Conservation (phyloP, 2,113 vertebrate genomes). For the Vombatus ursinus region DNA sequence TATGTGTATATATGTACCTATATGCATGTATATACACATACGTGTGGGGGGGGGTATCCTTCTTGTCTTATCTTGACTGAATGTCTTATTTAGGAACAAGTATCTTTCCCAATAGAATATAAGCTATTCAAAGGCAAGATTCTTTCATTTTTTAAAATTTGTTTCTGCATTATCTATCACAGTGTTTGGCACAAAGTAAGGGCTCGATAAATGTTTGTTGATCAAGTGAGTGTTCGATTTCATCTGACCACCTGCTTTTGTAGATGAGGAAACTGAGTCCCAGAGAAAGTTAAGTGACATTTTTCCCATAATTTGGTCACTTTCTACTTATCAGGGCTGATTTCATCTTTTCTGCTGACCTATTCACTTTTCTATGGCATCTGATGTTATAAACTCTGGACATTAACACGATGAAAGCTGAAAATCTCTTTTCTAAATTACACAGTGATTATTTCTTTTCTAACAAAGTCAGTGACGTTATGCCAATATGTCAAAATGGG, state of each 20-base stretch:
- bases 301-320: background rate
- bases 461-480: background rate
- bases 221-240: background rate
- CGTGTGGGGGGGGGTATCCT: too few species aligned
- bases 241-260: background rate
- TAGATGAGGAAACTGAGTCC: background rate
- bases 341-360: background rate
- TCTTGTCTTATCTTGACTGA: background rate
- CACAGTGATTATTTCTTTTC: background rate
- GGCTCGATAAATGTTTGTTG: background rate
- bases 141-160: background rate
- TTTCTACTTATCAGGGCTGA: background rate
- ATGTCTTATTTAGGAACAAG: background rate
- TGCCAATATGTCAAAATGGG: background rate
- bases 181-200: background rate
- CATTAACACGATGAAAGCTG: background rate
- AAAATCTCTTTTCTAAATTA: background rate
- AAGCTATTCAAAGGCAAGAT: background rate
- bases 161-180: background rate
- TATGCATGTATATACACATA: too few species aligned
- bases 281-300: background rate
- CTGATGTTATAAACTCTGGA: background rate
- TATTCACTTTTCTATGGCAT: background rate
- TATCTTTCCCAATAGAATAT: background rate
- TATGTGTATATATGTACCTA: too few species aligned